Evolutionary conservation across 2,888 invertebrate species (phyloP).

Genomic region (Acholoe squamosa): DNA sequence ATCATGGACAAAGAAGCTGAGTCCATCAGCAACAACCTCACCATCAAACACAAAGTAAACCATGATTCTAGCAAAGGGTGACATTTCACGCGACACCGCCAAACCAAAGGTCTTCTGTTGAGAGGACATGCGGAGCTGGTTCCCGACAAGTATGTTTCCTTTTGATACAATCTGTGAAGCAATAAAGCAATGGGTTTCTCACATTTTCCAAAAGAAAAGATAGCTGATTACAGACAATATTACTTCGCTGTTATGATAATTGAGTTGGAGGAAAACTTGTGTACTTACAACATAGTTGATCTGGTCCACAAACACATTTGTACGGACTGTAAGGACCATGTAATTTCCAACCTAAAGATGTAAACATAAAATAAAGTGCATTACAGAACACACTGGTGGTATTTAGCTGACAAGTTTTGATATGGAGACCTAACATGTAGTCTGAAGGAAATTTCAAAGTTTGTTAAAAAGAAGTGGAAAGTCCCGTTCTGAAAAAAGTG

Average conservation of each 20-base stretch:
- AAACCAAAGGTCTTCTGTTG: slow-evolving; percentile 83
- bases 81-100: slow-evolving; percentile 85
- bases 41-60: slow-evolving; percentile 91
- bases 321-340: slow-evolving; percentile 94
- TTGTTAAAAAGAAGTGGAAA: too few relatives aligned
- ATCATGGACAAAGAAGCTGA: slow-evolving; percentile 96
- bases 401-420: too few relatives aligned
- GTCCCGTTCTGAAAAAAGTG: too few relatives aligned
- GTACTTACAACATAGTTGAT: slow-evolving; percentile 90
- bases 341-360: slow-evolving; percentile 91
- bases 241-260: too few relatives aligned
- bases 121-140: slow-evolving; percentile 90
- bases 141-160: slow-evolving; percentile 92
- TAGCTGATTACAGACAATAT: too few relatives aligned
- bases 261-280: too few relatives aligned
- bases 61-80: slow-evolving; percentile 93
- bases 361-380: background rate
- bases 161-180: slow-evolving; percentile 89
- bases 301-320: slow-evolving; percentile 92
- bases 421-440: too few relatives aligned
- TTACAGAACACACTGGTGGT: background rate
- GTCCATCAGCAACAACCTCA: slow-evolving; percentile 93
- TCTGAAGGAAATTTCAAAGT: too few relatives aligned
- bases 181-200: too few relatives aligned
- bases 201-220: too few relatives aligned